These are phyloP conservation scores for Austrolebias charrua DNA, from an alignment of 2,797 vertebrate species.

Conservation along the genomic window DNA sequence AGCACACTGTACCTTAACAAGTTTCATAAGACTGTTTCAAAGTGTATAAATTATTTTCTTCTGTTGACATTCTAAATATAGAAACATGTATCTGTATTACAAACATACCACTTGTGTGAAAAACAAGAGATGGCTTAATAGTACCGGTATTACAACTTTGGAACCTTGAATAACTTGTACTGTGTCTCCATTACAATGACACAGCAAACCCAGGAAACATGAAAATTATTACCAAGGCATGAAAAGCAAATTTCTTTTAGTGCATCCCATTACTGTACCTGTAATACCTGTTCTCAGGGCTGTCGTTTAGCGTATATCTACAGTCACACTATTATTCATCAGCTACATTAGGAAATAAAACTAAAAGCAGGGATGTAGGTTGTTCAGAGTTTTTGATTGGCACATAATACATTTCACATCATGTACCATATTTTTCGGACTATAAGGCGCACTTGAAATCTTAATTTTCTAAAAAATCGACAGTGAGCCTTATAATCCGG, in stretches of 20 bases:
- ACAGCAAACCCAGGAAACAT: slow-evolving; percentile 81
- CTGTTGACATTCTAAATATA: slow-evolving; percentile 85
- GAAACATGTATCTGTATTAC: slow-evolving; percentile 86
- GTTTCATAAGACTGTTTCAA: slow-evolving; percentile 79
- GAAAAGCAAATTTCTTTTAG: slow-evolving; percentile 57
- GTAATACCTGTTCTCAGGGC: slow-evolving; percentile 45
- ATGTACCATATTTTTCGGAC: background rate
- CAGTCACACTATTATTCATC: slow-evolving; percentile 63
- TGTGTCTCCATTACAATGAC: slow-evolving; percentile 80
- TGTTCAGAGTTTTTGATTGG: slow-evolving; percentile 59
- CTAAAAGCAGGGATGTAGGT: slow-evolving; percentile 53
- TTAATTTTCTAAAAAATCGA: too few relatives aligned
- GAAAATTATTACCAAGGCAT: slow-evolving; percentile 68
- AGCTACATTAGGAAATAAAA: slow-evolving; percentile 58
- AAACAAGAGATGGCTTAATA: slow-evolving; percentile 79
- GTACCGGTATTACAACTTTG: slow-evolving; percentile 81
- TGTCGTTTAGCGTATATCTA: slow-evolving; percentile 58
- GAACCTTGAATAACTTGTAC: slow-evolving; percentile 76
- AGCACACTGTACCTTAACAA: slow-evolving; percentile 81
- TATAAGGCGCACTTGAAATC: too few relatives aligned
- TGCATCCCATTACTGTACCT: slow-evolving; percentile 32
- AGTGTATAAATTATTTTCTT: slow-evolving; percentile 77
- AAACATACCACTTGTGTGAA: slow-evolving; percentile 84
- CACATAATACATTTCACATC: slow-evolving; percentile 64
- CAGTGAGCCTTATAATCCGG: too few relatives aligned